Base-by-base conservation (phyloP, 2,888 invertebrate genomes). In the Spodoptera picta region DNA sequence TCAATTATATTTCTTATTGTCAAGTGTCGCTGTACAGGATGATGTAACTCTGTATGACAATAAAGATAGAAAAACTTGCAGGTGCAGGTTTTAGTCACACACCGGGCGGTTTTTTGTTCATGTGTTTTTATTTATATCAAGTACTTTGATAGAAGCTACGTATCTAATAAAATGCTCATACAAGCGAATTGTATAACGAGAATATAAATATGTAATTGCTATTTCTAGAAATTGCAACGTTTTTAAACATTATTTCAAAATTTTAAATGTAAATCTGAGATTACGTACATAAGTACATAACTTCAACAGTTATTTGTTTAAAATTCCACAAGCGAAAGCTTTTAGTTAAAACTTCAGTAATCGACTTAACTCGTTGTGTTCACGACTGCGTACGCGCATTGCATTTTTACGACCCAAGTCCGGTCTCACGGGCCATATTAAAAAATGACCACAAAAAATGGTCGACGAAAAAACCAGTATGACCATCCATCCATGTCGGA, bases 381-480 rank as follows among this genome's bases (percentile, higher is more conserved):
- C 74, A 69, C 71, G 71, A 66, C 60, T 71, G 69, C 71, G 77
- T 83, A 87, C 87, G 86, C 82, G 82, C 81, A 77, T 86, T 87
- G 89, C 89, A 90, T 89, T 88, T 89, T 86, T 84, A 87, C 79
- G 82, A 73, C 70, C 73, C 58, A 69, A 73, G 78, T 77, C 82
- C 81, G 84, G 83, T 88, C 87, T 72, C 84, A 87, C 86, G 86
- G 81, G 80, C 76, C 68, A 76, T 82, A 62, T 85, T 81, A 75
- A 81, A 85, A 83, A 86, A 85, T 75, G 73, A 80, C 68, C 75
- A 86, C 83, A 89, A 88, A 90, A 90, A 90, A 85, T 80, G 77
- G 79, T 75, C 80, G 80, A 78, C 76, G 77, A 81, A 85, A 84
- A 87, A 88, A 87, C 84, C 80, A 65, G 83, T 81, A 80, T 76